Base-by-base conservation (phyloP, 2,888 invertebrate genomes). In the Opisthograptis luteolata region DNA sequence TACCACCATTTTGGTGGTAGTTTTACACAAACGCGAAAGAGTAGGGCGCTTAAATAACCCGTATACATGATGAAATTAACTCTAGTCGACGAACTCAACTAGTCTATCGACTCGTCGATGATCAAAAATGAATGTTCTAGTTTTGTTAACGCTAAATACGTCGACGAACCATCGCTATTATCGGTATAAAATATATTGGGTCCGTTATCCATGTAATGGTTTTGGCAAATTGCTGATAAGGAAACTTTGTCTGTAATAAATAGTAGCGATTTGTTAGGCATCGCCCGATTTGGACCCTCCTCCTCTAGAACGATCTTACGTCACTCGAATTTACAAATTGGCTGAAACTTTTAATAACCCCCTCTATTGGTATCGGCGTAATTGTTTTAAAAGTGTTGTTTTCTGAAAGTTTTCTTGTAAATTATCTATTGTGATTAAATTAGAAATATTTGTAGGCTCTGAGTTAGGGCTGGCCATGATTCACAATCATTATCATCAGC, bases 191-290 rank as follows among this genome's bases (percentile, higher is more conserved):
- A 60, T 60, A 40, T 58, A 52, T 56, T 48, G 45, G 64, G 62
- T 60, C 78, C 74, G 76, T 81, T 83, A 83, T 70, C 71, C 68
- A 36, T 62, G 64, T 79, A 81, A 84, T 77, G 72, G 75, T 70
- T 77, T 70, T 62, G 68, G 73, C 74, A 81, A 85, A 84, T 83
- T 81, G 77, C 77, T 81, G 79, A 84, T 83, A 81, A 76, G 65
- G 77, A 77, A 84, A 85, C 79, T 85, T 82, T 70, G 64, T 64
- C 64, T 47, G 68, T 76, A 81, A 84, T 81, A 80, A 84, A 85
- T 84, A 77, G 79, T 60, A 64, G 69, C 71, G 76, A 84, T 86
- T 84, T 81, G 84, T 85, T 76, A 55, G 55, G 39, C 47, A 60
- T 79, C 64, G 67, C 65, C 43, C 55, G 34, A 49, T 35, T 47